A percentile compares a stretch with the other conserved stretches of the same genome.
phyloP scores from a whole-genome alignment of 2,797 vertebrate species.

The Clarias fuscus region DNA sequence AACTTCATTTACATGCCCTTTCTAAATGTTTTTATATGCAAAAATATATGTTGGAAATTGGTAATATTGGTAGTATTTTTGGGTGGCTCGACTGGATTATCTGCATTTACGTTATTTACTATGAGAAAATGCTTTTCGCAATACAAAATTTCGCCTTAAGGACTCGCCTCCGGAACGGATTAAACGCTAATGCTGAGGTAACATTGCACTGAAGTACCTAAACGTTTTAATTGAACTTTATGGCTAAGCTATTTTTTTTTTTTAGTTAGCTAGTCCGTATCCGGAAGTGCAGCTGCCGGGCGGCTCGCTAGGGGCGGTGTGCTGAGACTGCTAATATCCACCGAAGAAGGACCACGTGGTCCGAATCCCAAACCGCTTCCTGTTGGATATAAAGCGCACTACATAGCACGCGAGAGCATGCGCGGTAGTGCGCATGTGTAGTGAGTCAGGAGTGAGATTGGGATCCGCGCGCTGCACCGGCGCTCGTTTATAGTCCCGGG shows the following conservation, averaged over 20 bases:
- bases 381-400: neutral
- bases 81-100: too few relatives aligned
- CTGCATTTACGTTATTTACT: too few relatives aligned
- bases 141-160: too few relatives aligned
- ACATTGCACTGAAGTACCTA: neutral
- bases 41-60: too few relatives aligned
- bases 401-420: neutral
- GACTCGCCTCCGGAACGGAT: too few relatives aligned
- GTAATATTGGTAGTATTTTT: too few relatives aligned
- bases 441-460: neutral
- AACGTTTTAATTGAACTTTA: neutral
- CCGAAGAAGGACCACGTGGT: slow-evolving; percentile 1
- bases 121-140: too few relatives aligned
- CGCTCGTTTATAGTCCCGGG: neutral
- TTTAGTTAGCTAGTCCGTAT: neutral
- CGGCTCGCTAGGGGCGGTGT: neutral
- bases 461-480: neutral
- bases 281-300: neutral
- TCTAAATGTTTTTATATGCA: too few relatives aligned
- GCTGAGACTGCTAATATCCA: neutral
- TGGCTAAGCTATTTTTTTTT: neutral
- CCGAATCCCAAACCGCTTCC: neutral
- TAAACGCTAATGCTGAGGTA: too few relatives aligned
- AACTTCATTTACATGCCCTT: too few relatives aligned
- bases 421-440: neutral